A percentile compares a stretch with the other conserved stretches of the same genome.
Evolutionary conservation across 2,888 invertebrate genomes (phyloP).

Genomic region (Lissocephala sabroskyi): DNA sequence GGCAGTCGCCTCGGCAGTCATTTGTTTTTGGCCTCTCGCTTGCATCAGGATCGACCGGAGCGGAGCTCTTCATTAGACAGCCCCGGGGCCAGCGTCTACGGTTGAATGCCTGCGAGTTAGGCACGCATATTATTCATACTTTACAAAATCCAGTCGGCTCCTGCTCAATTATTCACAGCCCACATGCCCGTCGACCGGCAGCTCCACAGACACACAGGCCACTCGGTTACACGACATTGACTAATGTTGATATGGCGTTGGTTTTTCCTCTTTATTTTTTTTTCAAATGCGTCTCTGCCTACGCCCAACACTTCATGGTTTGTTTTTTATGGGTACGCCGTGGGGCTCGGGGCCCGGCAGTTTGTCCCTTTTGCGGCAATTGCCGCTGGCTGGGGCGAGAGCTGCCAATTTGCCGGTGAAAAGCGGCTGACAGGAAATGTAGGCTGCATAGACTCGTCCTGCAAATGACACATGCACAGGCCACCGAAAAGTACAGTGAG

Average conservation of each 20-base stretch:
- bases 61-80: slow-evolving; percentile 23
- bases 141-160: slow-evolving; percentile 34
- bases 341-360: background rate
- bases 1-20: background rate
- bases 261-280: background rate
- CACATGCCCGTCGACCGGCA: background rate
- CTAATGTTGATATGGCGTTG: slow-evolving; percentile 58
- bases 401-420: slow-evolving; percentile 35
- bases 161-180: slow-evolving; percentile 47
- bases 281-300: background rate
- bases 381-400: slow-evolving; percentile 25
- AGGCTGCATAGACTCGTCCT: too few species aligned
- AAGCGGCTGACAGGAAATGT: slow-evolving; percentile 5
- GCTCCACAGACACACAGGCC: slow-evolving; percentile 38
- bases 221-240: slow-evolving; percentile 55
- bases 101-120: slow-evolving; percentile 20
- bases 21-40: slow-evolving; percentile 4
- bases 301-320: slow-evolving; percentile 37
- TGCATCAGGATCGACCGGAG: background rate
- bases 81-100: background rate
- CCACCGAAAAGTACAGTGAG: too few species aligned
- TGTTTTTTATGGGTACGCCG: slow-evolving; percentile 49
- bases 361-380: slow-evolving; percentile 46
- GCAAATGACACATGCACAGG: too few species aligned
- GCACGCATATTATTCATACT: slow-evolving; percentile 55